Conservation (phyloP, 23 tunicate species). For the Ciona savignyi region DNA sequence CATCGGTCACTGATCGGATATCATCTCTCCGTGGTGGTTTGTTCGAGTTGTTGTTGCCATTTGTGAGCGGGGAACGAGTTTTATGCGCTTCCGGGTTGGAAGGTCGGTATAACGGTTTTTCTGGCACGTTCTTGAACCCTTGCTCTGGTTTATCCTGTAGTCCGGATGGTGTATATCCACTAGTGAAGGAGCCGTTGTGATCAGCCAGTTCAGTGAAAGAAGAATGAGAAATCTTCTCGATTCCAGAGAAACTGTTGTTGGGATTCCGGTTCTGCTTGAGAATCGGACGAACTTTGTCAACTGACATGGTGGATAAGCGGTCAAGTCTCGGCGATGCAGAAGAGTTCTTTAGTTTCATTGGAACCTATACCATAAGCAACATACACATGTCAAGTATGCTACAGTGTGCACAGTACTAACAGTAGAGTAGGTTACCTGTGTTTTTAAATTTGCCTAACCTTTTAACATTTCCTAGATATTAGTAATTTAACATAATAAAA, state of each 20-base stretch:
- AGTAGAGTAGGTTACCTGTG: too few relatives aligned
- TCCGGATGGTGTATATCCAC: slow-evolving; percentile 53
- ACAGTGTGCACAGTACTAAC: too few relatives aligned
- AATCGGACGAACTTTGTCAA: not conserved
- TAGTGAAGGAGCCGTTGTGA: not conserved
- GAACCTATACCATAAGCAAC: slow-evolving; percentile 17
- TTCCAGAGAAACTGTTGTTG: not conserved
- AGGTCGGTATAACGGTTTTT: not conserved
- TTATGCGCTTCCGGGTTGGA: not conserved
- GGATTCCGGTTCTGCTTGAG: not conserved
- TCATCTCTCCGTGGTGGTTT: not conserved
- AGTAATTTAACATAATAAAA: not conserved
- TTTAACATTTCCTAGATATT: not conserved
- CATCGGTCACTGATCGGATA: not conserved
- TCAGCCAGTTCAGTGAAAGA: not conserved
- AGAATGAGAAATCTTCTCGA: too few relatives aligned
- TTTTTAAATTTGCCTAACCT: not conserved
- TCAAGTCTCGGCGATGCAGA: slow-evolving; percentile 65
- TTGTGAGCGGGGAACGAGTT: not conserved
- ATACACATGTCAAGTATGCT: too few relatives aligned
- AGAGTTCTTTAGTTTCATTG: slow-evolving; percentile 31
- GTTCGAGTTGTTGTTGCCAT: slow-evolving; percentile 3
- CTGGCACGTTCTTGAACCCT: not conserved
- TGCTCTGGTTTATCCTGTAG: slow-evolving; percentile 20
- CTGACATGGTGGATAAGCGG: slow-evolving; percentile 4